Evolutionary conservation across 2,888 invertebrate genomes (phyloP), one percentile per base, ranked within the genome.

Genomic region (Tetranychus truncatus): DNA sequence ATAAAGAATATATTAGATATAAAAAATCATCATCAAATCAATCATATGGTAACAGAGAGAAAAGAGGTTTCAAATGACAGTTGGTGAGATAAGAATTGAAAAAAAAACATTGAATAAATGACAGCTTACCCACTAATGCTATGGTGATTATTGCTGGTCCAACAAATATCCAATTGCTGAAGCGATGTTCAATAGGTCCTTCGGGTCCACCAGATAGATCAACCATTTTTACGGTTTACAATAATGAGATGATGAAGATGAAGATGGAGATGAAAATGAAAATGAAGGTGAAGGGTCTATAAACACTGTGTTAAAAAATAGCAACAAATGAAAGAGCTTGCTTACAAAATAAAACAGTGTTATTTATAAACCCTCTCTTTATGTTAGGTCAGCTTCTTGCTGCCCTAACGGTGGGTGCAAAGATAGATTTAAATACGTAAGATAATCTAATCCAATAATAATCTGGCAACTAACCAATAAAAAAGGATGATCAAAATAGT

Each of bases 161-260:
- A 80, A 92, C 89, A 83, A 93, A 92, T 79, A 92, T 90, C 71
- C 88, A 85, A 84, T 93, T 92, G 78, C 91, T 91, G 84, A 93
- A 92, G 79, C 90, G 90, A 83, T 91, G 91, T 82, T 91, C 91
- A 81, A 90, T 86, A 0, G 90, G 90, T 8, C 89, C 89, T 80
- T 90, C 90, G 77, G 88, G 87, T 73, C 89, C 88, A 34, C 78
- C 78, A 77, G 90, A 88, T 81, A 92, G 85, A 84, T 92, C 91
- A 78, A 92, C 92, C 92, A 92, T 92, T 5, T 6, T 69, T 20
- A 69, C 4, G 21, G 11, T 20, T 11, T 5, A 24, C 1, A 69
- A 20, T 18, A 66, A 20, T 24, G 5, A 24, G 69, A 20, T 20
- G 69, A 21, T 20, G 21, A 18, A 21, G 21, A 20, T 20, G 69